phyloP scores from a whole-genome alignment of 2,888 invertebrate species.

The Lithophane semibrunnea region DNA sequence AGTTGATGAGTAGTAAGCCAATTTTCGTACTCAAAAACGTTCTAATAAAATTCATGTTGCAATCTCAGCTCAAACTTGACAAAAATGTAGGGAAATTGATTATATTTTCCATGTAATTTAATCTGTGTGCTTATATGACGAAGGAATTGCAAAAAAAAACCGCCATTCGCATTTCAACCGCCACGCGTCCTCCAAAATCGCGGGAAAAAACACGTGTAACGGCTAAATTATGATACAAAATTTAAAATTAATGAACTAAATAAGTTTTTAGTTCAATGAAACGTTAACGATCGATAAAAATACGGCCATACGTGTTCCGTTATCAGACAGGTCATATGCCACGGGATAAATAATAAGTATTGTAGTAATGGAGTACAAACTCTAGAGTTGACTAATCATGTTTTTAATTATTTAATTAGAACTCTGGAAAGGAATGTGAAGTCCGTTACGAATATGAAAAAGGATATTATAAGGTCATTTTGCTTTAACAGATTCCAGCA shows the following conservation, averaged over 20 bases:
- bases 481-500: too few relatives aligned
- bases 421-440: not conserved
- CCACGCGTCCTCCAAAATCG: conserved; percentile 23
- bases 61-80: too few relatives aligned
- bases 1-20: too few relatives aligned
- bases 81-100: too few relatives aligned
- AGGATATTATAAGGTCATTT: not conserved
- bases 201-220: conserved; percentile 26
- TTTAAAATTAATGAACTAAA: conserved; percentile 25
- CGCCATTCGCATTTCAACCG: conserved; percentile 2
- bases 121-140: too few relatives aligned
- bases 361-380: conserved; percentile 25
- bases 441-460: not conserved
- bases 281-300: conserved; percentile 50
- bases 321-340: conserved; percentile 41
- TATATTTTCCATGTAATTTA: too few relatives aligned
- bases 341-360: conserved; percentile 43
- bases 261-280: conserved; percentile 56
- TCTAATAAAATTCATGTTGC: too few relatives aligned
- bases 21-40: too few relatives aligned
- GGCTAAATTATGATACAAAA: not conserved
- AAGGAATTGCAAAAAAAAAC: not conserved
- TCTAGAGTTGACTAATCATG: conserved; percentile 21
- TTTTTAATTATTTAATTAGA: conserved; percentile 32
- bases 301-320: conserved; percentile 41